phyloP scores from a whole-genome alignment of 2,888 invertebrate genomes.

The Hydraecia micacea region DNA sequence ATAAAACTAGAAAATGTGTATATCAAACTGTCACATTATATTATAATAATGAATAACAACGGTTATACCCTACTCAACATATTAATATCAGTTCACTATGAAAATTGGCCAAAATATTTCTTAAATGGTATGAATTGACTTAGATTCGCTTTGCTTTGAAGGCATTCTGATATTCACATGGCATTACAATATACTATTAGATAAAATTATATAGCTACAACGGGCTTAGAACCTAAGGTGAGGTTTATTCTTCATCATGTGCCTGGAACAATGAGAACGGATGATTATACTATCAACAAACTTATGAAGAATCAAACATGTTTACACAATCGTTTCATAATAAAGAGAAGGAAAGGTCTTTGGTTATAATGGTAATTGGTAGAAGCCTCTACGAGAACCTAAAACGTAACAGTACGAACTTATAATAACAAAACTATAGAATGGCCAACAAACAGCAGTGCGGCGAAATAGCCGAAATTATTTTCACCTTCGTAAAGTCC shows the following conservation, averaged over 20 bases:
- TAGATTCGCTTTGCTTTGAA: slow-evolving; percentile 81
- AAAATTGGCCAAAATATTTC: slow-evolving; percentile 77
- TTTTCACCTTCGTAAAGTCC: background rate
- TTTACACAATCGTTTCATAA: slow-evolving; percentile 19
- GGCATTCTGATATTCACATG: slow-evolving; percentile 82
- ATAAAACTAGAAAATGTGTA: slow-evolving; percentile 42
- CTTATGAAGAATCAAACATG: background rate
- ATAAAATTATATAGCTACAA: slow-evolving; percentile 81
- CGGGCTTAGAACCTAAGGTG: slow-evolving; percentile 93
- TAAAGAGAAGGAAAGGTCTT: slow-evolving; percentile 3
- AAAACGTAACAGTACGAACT: background rate
- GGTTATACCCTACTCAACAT: slow-evolving; percentile 29
- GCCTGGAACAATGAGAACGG: slow-evolving; percentile 90
- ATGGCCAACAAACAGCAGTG: background rate
- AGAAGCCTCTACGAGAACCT: background rate
- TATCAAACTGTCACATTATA: slow-evolving; percentile 25
- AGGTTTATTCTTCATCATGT: slow-evolving; percentile 96
- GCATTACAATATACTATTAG: slow-evolving; percentile 78
- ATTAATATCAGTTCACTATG: slow-evolving; percentile 33
- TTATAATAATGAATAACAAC: slow-evolving; percentile 37
- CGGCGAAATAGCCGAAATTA: background rate
- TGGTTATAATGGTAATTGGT: background rate
- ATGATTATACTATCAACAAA: slow-evolving; percentile 14
- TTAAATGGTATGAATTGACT: slow-evolving; percentile 85
- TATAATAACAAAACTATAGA: too few relatives aligned